Evolutionary conservation across 2,113 vertebrate species (phyloP), one percentile per base, ranked within the genome.

Genomic region (Cynoglossus semilaevis): DNA sequence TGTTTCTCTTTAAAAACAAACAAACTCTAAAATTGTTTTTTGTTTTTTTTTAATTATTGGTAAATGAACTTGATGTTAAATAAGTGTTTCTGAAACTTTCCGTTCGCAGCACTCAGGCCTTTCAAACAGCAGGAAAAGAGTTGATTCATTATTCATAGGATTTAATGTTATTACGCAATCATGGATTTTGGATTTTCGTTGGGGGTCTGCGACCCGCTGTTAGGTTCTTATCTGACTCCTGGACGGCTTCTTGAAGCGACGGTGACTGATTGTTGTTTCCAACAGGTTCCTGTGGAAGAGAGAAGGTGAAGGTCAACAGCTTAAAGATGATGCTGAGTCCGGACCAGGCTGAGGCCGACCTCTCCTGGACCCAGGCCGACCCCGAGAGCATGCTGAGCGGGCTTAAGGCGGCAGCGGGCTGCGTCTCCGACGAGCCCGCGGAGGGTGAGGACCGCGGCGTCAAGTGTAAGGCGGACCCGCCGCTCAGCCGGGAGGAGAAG

Each of bases 301-400:
- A 9, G 63, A 76, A 2, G 76, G 49, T 11, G 63, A 76, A 2
- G 3, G 8, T 22, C 35, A 67, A 60, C 53, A 1, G 68, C 41
- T 15, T 79, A 83, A 94, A 92, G 81, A 98, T 97, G 95, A 98
- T 97, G 96, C 93, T 97, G 61, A 97, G 95, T 76, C 94, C 95
- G 73, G 96, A 98, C 71, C 94, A 95, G 77, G 85, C 93, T 1
- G 96, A 96, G 85, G 90, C 94, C 16, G 96, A 97, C 72, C 93
- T 94, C 50, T 93, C 92, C 56, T 98, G 95, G 81, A 91, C 91
- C 9, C 95, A 93, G 77, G 93, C 95, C 37, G 96, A 98, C 77
- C 90, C 94, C 44, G 96, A 98, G 88, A 91, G 93, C 1, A 74
- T 94, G 67, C 90, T 93, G 16, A 92, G 92, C 58, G 92, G 94